Conservation (phyloP, 2,888 invertebrate genomes). For the Trissoscelio sp. region DNA sequence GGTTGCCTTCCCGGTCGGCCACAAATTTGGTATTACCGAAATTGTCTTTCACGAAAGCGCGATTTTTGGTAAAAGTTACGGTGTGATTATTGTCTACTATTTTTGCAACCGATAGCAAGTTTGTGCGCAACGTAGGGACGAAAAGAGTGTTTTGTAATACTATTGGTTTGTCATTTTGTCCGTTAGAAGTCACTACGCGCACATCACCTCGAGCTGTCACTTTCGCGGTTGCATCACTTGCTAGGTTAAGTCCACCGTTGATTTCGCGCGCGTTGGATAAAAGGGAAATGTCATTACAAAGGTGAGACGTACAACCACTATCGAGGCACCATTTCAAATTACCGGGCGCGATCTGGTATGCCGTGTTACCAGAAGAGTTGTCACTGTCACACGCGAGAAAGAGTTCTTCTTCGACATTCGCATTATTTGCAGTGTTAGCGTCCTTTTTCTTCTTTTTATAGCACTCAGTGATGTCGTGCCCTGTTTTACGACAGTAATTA, state of each 20-base stretch:
- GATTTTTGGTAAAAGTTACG: slow-evolving; percentile 55
- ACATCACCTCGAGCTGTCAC: slow-evolving; percentile 56
- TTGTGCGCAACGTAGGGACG: slow-evolving; percentile 68
- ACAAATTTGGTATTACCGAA: slow-evolving; percentile 30
- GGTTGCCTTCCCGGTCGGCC: slow-evolving; percentile 25
- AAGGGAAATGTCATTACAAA: slow-evolving; percentile 13
- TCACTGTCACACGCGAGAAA: not conserved
- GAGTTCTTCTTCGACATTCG: slow-evolving; percentile 13
- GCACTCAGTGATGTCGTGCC: slow-evolving; percentile 11
- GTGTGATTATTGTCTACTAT: slow-evolving; percentile 57
- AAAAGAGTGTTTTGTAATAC: slow-evolving; percentile 52
- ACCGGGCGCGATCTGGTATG: not conserved
- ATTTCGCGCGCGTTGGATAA: not conserved
- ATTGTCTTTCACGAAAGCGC: slow-evolving; percentile 39
- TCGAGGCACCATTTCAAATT: slow-evolving; percentile 26
- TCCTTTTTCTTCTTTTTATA: slow-evolving; percentile 33
- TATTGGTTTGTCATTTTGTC: slow-evolving; percentile 6
- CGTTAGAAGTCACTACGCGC: slow-evolving; percentile 5
- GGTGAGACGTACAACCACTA: slow-evolving; percentile 36
- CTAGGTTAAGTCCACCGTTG: slow-evolving; percentile 34
- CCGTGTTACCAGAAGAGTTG: not conserved
- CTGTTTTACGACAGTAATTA: slow-evolving; percentile 16
- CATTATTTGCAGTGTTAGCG: not conserved
- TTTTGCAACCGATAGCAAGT: slow-evolving; percentile 69
- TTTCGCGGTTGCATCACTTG: slow-evolving; percentile 31